These are phyloP conservation scores for Spinus pinus DNA, from an alignment of 2,797 vertebrate species.

Conservation along the genomic window DNA sequence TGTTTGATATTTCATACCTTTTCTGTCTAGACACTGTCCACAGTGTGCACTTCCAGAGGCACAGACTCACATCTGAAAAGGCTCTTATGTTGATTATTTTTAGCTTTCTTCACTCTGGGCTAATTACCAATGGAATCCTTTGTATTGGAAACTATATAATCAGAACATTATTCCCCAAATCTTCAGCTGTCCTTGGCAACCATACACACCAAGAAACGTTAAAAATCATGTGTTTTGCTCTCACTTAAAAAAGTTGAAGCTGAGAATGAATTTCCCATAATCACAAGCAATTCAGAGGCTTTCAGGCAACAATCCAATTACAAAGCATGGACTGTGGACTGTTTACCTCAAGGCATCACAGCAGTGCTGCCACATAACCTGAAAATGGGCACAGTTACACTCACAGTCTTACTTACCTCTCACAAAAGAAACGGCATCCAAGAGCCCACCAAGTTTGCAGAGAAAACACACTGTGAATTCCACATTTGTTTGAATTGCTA, in stretches of 20 bases:
- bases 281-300: not conserved
- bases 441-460: not conserved
- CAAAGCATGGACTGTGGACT: not conserved
- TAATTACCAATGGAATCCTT: slow-evolving; percentile 5
- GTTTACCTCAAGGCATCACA: not conserved
- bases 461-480: not conserved
- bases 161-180: not conserved
- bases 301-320: not conserved
- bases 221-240: not conserved
- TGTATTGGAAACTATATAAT: not conserved
- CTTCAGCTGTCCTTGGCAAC: not conserved
- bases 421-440: not conserved
- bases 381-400: not conserved
- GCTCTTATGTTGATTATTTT: not conserved
- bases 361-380: not conserved
- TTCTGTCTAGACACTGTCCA: not conserved
- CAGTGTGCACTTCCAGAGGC: not conserved
- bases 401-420: not conserved
- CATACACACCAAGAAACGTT: not conserved
- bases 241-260: not conserved
- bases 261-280: not conserved
- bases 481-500: not conserved
- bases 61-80: not conserved
- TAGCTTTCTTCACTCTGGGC: not conserved
- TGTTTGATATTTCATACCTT: slow-evolving; percentile 16